Conservation (phyloP, 2,888 invertebrate genomes). For the Mesoligia furuncula region DNA sequence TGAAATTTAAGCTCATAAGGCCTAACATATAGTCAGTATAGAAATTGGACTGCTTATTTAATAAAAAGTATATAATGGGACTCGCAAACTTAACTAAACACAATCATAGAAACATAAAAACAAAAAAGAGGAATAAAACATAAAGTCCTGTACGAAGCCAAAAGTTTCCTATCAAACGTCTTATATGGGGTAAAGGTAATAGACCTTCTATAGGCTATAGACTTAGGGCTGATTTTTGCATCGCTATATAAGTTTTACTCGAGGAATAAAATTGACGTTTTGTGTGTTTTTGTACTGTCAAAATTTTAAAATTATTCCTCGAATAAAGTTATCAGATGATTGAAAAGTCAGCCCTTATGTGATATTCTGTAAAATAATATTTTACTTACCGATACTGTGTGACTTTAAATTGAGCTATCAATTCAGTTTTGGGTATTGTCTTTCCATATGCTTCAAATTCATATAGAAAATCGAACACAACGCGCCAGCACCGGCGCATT, state of each 20-base stretch:
- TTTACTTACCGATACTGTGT: neutral
- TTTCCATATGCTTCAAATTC: constrained; percentile 4
- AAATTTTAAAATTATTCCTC: no score
- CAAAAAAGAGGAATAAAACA: neutral
- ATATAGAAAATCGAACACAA: constrained; percentile 9
- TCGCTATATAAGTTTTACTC: no score
- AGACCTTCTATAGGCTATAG: neutral
- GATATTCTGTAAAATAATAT: constrained; percentile 17
- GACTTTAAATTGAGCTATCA: constrained; percentile 11
- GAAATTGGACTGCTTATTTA: neutral
- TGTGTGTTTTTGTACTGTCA: no score
- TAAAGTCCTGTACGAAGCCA: neutral
- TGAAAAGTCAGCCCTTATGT: neutral
- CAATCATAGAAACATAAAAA: neutral
- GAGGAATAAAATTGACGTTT: no score
- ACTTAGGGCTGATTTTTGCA: no score
- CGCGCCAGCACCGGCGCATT: neutral
- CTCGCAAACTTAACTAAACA: neutral
- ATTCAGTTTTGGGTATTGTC: neutral
- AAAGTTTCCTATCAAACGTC: neutral
- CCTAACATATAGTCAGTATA: neutral
- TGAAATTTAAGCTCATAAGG: neutral
- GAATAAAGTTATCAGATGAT: no score
- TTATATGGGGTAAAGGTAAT: neutral
- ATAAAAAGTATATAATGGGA: neutral